phyloP scores from a whole-genome alignment of 2,888 invertebrate genomes.

The Micoletzkya japonica region DNA sequence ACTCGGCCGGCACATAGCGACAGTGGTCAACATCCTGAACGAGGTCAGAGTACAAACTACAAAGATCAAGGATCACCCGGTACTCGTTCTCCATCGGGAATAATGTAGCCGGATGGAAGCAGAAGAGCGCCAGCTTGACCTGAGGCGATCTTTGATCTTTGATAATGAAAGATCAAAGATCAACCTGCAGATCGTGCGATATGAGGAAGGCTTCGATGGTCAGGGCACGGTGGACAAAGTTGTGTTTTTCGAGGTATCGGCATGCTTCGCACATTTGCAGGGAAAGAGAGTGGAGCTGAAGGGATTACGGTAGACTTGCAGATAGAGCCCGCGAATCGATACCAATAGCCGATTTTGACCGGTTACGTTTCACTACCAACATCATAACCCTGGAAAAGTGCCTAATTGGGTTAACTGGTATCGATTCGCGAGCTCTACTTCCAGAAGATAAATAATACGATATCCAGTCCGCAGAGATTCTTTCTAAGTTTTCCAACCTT shows the following conservation, averaged over 20 bases:
- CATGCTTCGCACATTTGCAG: slow-evolving; percentile 33
- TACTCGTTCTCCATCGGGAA: slow-evolving; percentile 27
- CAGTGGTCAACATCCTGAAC: slow-evolving; percentile 35
- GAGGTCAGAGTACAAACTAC: slow-evolving; percentile 9
- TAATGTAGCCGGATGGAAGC: slow-evolving; percentile 29
- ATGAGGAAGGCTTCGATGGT: slow-evolving; percentile 33
- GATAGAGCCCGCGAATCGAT: not conserved
- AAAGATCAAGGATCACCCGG: slow-evolving; percentile 20
- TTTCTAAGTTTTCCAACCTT: no score
- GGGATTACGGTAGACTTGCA: slow-evolving; percentile 2
- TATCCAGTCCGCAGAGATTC: no score
- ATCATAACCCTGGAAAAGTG: no score
- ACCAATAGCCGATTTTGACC: not conserved
- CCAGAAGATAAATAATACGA: no score
- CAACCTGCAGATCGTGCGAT: slow-evolving; percentile 26
- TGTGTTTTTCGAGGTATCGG: slow-evolving; percentile 34
- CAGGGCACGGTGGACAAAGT: slow-evolving; percentile 32
- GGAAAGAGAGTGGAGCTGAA: slow-evolving; percentile 3
- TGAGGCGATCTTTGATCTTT: slow-evolving; percentile 4
- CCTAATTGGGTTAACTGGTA: no score
- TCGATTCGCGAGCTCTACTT: no score
- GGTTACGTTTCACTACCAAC: no score
- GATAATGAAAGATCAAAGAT: slow-evolving; percentile 23
- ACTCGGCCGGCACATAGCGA: slow-evolving; percentile 33
- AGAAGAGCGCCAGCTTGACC: slow-evolving; percentile 34